Evolutionary conservation across 2,113 vertebrate genomes (phyloP).

Genomic region (Carlito syrichta): DNA sequence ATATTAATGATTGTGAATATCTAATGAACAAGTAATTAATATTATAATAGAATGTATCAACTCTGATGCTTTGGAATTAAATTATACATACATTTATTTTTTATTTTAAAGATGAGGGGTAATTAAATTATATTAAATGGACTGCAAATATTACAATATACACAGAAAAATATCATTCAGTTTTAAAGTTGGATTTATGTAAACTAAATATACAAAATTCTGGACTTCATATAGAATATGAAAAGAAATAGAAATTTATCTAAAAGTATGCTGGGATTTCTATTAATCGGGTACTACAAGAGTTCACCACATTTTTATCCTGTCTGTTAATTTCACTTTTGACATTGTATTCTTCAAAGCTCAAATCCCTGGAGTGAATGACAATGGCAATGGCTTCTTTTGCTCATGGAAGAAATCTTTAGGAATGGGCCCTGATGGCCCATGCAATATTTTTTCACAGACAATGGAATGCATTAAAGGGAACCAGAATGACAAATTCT

Average conservation of each 20-base stretch:
- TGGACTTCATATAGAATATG: too few relatives aligned
- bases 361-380: background rate
- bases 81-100: too few relatives aligned
- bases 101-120: too few relatives aligned
- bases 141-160: background rate
- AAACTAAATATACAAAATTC: background rate
- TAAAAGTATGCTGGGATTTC: background rate
- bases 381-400: background rate
- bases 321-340: background rate
- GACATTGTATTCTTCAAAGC: background rate
- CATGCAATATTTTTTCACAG: background rate
- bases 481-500: slow-evolving; percentile 15
- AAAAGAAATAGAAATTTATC: background rate
- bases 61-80: background rate
- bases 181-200: background rate
- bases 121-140: background rate
- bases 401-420: background rate
- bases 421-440: background rate
- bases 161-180: background rate
- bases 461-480: background rate
- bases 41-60: background rate
- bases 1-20: background rate
- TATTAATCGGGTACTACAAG: background rate
- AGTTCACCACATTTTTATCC: background rate
- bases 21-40: background rate